Conservation (phyloP, 2,797 vertebrate species). For the Alca torda region DNA sequence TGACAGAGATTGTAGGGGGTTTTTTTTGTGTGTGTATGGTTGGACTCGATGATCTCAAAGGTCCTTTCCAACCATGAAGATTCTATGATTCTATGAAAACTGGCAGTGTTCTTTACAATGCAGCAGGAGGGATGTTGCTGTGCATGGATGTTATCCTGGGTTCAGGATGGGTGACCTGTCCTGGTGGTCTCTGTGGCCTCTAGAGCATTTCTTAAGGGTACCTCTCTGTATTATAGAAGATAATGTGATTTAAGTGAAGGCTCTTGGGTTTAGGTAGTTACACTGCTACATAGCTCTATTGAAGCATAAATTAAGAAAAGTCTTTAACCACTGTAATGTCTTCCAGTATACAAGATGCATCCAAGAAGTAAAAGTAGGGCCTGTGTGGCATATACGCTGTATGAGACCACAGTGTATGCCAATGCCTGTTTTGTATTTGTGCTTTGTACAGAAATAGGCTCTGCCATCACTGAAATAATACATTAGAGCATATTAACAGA, state of each 20-base stretch:
- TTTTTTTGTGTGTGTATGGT: too few relatives aligned
- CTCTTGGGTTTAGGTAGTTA: neutral
- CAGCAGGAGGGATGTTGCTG: neutral
- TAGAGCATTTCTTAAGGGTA: neutral
- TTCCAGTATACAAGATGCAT: neutral
- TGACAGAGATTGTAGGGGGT: too few relatives aligned
- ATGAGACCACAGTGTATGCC: neutral
- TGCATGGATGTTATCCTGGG: too few relatives aligned
- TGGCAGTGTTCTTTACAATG: neutral
- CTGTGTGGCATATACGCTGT: accelerated
- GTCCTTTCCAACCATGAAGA: too few relatives aligned
- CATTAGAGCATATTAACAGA: neutral
- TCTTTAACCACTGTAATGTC: neutral
- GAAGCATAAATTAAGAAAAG: neutral
- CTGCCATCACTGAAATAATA: neutral
- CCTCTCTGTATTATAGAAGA: neutral
- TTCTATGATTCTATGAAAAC: neutral
- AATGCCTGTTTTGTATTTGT: neutral
- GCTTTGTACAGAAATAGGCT: neutral
- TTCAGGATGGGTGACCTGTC: neutral
- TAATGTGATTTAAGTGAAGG: neutral
- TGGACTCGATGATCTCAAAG: too few relatives aligned
- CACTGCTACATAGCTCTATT: neutral
- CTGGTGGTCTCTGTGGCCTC: neutral
- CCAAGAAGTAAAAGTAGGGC: neutral